A percentile compares a stretch with the other conserved stretches of the same genome.
Evolutionary conservation across 2,797 vertebrate genomes (phyloP).

Genomic region (Tokudaia muenninki): DNA sequence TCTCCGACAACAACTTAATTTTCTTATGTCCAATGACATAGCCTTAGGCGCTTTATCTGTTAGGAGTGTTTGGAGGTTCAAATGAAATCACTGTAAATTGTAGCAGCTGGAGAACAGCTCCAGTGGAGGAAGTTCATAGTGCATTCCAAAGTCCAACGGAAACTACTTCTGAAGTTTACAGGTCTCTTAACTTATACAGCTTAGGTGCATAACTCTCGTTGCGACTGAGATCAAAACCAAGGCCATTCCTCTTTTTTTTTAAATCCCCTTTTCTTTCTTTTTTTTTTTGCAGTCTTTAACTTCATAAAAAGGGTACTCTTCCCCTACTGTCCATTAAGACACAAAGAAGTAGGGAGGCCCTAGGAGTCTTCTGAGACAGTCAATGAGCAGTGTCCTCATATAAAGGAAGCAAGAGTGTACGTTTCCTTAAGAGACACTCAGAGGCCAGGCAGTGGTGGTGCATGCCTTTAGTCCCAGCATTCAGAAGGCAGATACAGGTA

Average conservation of each 20-base stretch:
- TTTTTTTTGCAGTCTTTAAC: constrained; percentile 19
- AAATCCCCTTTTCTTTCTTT: background rate
- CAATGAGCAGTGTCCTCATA: constrained; percentile 5
- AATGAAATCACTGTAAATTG: constrained; percentile 22
- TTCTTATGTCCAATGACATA: background rate
- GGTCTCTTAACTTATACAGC: constrained; percentile 6
- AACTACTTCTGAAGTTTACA: constrained; percentile 56
- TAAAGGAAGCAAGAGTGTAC: constrained; percentile 33
- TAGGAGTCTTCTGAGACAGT: constrained; percentile 6
- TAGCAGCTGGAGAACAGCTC: background rate
- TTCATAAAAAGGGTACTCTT: constrained; percentile 37
- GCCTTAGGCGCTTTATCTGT: constrained; percentile 43
- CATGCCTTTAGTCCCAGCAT: background rate
- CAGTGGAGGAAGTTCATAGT: background rate
- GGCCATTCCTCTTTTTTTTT: background rate
- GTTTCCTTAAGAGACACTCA: constrained; percentile 37
- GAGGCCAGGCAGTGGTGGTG: background rate
- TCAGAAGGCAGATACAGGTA: background rate
- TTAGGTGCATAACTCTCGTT: constrained; percentile 5
- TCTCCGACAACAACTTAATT: background rate
- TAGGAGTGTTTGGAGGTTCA: background rate
- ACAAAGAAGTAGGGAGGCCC: background rate
- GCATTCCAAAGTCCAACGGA: background rate
- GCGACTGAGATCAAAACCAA: constrained; percentile 31
- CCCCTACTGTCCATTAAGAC: background rate